Evolutionary conservation across 2,888 invertebrate species (phyloP), one percentile per base, ranked within the genome.

Genomic region (Cheilosia vulpina): DNA sequence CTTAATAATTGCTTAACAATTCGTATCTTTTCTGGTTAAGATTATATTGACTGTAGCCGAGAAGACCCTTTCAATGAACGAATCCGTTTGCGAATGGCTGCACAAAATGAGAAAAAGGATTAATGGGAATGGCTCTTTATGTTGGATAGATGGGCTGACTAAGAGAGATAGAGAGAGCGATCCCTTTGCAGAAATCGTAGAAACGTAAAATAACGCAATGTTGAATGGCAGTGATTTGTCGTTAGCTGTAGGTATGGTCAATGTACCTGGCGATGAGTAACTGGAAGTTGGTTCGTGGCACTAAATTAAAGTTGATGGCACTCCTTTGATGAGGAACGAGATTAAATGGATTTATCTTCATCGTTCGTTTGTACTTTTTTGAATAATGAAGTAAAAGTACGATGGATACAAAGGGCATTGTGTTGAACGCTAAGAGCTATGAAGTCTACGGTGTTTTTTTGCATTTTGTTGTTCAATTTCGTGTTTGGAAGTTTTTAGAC

Each of bases 1-100:
- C 75, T 75, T 71, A 58, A 78, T 83, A 83, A 84, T 84, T 84
- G 84, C 84, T 79, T 75, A 63, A 79, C 84, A 84, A 84, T 84
- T 84, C 84, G 79, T 79, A 60, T 63, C 58, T 63, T 78, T 58
- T 38, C 38, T 65, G 78, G 45, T 69, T 69, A 9, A 47, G 69
- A 75, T 53, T 65, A 52, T 65, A 55, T 45, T 38, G 47, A 47
- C 19, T 62, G 34, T 34, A 53, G 47, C 38, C 13, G 11, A 31
- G 45, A 62, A 31, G 13, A 53, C 27, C 69, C 62, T 60, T 38
- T 11, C 76, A 81, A 71, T 65, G 47, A 66, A 71, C 21, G 60
- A 72, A 77, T 72, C 55, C 21, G 1, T 77, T 77, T 66, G 24
- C 72, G 66, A 77, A 60, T 77, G 77, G 71, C 53, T 71, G 60